A percentile compares a stretch with the other conserved stretches of the same genome.
Conservation (phyloP, 1,140 invertebrate species). For the Drosophila nebulosa region DNA sequence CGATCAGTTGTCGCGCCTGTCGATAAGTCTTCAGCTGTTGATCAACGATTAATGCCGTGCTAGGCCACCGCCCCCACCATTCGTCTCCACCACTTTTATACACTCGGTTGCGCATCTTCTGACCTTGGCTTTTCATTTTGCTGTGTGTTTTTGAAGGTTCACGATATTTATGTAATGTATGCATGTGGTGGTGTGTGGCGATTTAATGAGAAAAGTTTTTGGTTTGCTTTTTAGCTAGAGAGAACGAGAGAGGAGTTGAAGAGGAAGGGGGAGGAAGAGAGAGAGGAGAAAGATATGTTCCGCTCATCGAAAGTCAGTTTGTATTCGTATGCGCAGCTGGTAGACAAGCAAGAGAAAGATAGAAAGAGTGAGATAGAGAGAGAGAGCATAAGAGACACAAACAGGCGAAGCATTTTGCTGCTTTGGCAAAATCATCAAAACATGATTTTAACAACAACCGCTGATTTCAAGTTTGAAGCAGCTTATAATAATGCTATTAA, state of each 20-base stretch:
- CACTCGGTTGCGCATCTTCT: not conserved
- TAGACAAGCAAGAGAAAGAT: not conserved
- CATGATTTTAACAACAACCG: no score
- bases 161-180: not conserved
- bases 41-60: not conserved
- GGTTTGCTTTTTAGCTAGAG: conserved; percentile 36
- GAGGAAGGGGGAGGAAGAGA: no score
- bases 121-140: conserved; percentile 30
- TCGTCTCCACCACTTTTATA: not conserved
- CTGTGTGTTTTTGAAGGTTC: conserved; percentile 46
- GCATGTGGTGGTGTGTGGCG: conserved; percentile 8
- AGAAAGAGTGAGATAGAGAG: no score
- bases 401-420: no score
- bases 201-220: conserved; percentile 68
- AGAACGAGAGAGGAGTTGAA: not conserved
- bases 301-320: conserved; percentile 59
- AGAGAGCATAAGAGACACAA: no score
- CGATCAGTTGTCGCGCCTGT: not conserved
- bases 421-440: no score
- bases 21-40: not conserved
- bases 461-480: no score
- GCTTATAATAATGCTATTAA: no score
- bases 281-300: not conserved
- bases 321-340: conserved; percentile 55
- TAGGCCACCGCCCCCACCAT: not conserved